Percentiles rank a stretch among this genome's conserved stretches.
Conservation (phyloP, 2,113 vertebrate species). For the Protomyctophum bolini region DNA sequence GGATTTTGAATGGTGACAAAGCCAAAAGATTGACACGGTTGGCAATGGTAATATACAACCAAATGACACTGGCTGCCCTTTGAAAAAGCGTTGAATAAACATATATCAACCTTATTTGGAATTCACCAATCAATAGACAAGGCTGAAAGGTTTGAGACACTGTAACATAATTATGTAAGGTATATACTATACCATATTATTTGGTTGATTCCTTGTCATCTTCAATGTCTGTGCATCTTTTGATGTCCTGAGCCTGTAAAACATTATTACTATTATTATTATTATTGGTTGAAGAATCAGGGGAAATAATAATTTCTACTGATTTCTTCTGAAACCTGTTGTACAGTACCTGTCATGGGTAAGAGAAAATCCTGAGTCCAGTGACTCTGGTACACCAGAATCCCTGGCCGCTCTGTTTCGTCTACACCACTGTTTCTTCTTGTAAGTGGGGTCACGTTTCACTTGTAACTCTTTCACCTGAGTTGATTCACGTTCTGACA, state of each 20-base stretch:
- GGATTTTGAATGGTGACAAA: slow-evolving; percentile 36
- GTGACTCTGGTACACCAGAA: slow-evolving; percentile 66
- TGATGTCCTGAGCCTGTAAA: slow-evolving; percentile 56
- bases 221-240: slow-evolving; percentile 40
- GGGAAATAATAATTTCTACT: not conserved
- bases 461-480: slow-evolving; percentile 18
- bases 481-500: slow-evolving; percentile 15
- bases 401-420: slow-evolving; percentile 59
- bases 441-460: slow-evolving; percentile 32
- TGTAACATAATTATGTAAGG: not conserved
- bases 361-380: slow-evolving; percentile 61
- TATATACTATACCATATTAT: slow-evolving; percentile 47
- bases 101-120: not conserved
- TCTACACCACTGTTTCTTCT: slow-evolving; percentile 50
- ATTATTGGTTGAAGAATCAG: not conserved
- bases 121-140: not conserved
- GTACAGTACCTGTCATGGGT: slow-evolving; percentile 49
- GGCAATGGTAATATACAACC: slow-evolving; percentile 7
- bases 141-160: not conserved
- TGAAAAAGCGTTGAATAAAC: slow-evolving; percentile 13
- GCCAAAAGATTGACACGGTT: slow-evolving; percentile 18
- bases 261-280: slow-evolving; percentile 1
- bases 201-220: slow-evolving; percentile 40
- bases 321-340: not conserved
- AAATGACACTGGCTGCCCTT: slow-evolving; percentile 16